Evolutionary conservation across 2,797 vertebrate genomes (phyloP).

Genomic region (Halcyon badia): DNA sequence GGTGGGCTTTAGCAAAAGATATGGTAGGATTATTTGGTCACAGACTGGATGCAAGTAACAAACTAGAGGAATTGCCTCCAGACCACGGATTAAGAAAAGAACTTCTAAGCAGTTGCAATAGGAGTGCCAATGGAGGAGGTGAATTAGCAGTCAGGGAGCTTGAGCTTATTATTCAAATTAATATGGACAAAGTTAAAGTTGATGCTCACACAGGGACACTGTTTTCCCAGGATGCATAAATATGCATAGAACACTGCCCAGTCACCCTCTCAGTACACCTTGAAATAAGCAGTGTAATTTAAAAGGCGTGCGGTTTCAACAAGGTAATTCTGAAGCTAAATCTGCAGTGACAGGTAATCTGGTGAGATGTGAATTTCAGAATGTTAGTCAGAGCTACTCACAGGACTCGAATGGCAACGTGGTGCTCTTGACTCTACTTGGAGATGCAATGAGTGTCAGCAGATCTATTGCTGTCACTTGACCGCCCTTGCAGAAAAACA

Average conservation of each 20-base stretch:
- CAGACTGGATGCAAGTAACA: not conserved
- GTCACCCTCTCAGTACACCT: not conserved
- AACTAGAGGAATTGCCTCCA: not conserved
- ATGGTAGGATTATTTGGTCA: not conserved
- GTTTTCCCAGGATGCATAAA: constrained; percentile 6
- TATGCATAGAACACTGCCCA: not conserved
- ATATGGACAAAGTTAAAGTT: not conserved
- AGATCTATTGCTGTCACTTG: not conserved
- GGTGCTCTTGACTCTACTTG: not conserved
- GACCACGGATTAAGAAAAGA: not conserved
- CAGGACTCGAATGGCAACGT: not conserved
- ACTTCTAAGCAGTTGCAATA: not conserved
- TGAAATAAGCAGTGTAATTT: not conserved
- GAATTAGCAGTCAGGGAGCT: constrained; percentile 8
- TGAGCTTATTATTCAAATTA: constrained; percentile 26
- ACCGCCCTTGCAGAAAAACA: not conserved
- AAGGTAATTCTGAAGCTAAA: not conserved
- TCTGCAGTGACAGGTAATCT: constrained; percentile 14
- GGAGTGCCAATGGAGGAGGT: not conserved
- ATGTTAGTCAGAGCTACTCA: not conserved
- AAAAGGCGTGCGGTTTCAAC: not conserved
- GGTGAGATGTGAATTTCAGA: constrained; percentile 5
- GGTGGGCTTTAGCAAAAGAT: not conserved
- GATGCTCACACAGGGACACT: not conserved
- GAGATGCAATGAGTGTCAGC: not conserved